Base-by-base conservation (phyloP, 2,888 invertebrate species). In the Eupithecia subfuscata region DNA sequence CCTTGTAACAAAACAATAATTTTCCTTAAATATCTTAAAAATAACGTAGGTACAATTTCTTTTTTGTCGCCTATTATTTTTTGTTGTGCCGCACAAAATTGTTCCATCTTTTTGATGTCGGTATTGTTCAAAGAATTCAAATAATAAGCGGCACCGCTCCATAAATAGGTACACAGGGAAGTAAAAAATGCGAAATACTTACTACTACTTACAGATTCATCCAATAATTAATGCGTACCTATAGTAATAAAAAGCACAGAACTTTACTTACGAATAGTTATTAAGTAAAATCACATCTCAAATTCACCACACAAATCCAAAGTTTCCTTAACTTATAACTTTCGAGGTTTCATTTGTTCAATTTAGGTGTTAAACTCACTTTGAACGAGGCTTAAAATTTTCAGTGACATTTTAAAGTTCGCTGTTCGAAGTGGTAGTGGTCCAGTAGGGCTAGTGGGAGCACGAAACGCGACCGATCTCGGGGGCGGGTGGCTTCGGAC, bases 231-330 rank as follows among this genome's bases (percentile, higher is more conserved):
- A 37, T 48, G 60, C 3, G 52, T 52, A 25, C 45, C 65, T 71
- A 74, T 73, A 11, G 73, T 69, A 71, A 43, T 64, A 73, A 65
- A 67, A 71, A 70, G 48, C 69, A 71, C 68, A 71, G 68, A 78
- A 79, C 48, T 75, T 74, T 86, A 87, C 87, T 88, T 85, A 88
- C 88, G 88, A 87, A 85, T 83, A 83, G 84, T 83, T 86, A 80
- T 76, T 83, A 84, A 82, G 83, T 83, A 71, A 90, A 60, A 90
- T 93, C 92, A 94, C 93, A 92, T 94, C 87, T 84, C 93, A 91
- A 90, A 91, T 89, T 85, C 89, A 89, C 88, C 86, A 90, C 84
- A 86, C 83, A 85, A 88, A 90, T 92, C 89, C 90, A 88, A 89
- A 89, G 88, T 89, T 88, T 83, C 80, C 83, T 82, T 81, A 82